Base-by-base conservation (phyloP, 2,888 invertebrate genomes). In the Elaeidobius kamerunicus region DNA sequence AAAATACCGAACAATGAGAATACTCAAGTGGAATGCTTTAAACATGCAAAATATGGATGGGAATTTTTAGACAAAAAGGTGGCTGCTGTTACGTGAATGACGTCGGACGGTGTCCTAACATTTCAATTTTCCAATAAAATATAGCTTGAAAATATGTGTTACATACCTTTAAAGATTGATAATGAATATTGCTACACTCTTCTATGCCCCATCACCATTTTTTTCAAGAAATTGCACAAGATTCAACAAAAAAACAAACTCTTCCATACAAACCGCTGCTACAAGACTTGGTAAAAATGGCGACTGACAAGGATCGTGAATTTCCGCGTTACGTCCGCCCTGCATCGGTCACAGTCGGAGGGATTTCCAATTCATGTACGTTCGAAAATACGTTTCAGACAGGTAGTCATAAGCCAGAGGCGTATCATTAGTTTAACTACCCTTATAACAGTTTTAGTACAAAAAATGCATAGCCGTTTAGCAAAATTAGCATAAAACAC, bases 261-360 rank as follows among this genome's bases (percentile, higher is more conserved):
- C 3, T 39, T 12, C 38, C 18, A 39, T 40, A 40, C 47, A 15
- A 38, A 46, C 18, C 15, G 34, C 35, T 15, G 16, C 32, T 32
- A 39, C 32, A 32, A 41, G 23, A 47, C 28, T 39, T 32, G 39
- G 30, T 41, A 48, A 48, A 47, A 35, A 48, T 48, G 48, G 48
- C 48, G 48, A 48, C 48, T 39, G 17, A 12, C 14, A 19, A 32
- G n/a, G 17, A 17, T 46, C 46, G 46, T 39, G 15, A 36, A 14
- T 28, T 35, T 45, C 36, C 27, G 45, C 3, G n/a, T 20, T 16
- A 23, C 35, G 45, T 20, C 19, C 16, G 16, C 6, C 1, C 5
- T 2, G 17, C 23, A 6, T 45, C 36, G 36, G 11, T 23, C 16
- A 23, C 20, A 1, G n/a, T 45, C 45, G 36, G 23, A 35, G 23